Conservation (phyloP, 2,797 vertebrate genomes). For the Squalus acanthias region DNA sequence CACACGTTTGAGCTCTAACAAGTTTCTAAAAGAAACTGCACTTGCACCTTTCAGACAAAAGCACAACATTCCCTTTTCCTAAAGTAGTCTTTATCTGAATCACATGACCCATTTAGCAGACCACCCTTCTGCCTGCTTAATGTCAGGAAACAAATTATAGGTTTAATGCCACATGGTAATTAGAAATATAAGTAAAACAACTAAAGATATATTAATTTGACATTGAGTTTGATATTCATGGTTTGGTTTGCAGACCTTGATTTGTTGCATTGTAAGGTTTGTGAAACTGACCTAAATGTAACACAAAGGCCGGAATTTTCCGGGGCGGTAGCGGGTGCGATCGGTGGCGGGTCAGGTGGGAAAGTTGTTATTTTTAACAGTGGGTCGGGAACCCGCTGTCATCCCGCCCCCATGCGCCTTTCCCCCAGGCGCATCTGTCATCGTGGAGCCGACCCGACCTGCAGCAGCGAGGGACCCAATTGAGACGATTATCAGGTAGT, state of each 20-base stretch:
- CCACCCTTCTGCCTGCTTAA: background rate
- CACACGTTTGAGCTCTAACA: background rate
- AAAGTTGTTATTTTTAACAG: too few species aligned
- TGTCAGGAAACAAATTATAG: background rate
- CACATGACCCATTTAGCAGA: background rate
- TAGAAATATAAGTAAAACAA: background rate
- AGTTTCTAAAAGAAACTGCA: background rate
- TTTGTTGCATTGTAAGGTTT: background rate
- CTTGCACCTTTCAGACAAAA: background rate
- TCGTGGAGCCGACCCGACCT: too few species aligned
- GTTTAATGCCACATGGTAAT: background rate
- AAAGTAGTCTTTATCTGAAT: background rate
- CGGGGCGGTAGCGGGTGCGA: too few species aligned
- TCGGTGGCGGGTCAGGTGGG: too few species aligned
- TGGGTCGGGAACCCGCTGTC: too few species aligned
- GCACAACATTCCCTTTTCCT: background rate
- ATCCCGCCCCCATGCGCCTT: too few species aligned
- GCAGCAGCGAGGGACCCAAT: too few species aligned
- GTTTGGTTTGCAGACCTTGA: background rate
- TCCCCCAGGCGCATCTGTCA: too few species aligned
- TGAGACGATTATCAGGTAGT: too few species aligned
- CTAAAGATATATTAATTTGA: background rate
- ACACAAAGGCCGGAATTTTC: background rate
- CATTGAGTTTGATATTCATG: background rate
- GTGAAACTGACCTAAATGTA: background rate